Percentiles rank a stretch among this genome's conserved stretches.
These are phyloP conservation scores for Archocentrus centrarchus DNA, from an alignment of 2,113 vertebrate species.

Conservation along the genomic window DNA sequence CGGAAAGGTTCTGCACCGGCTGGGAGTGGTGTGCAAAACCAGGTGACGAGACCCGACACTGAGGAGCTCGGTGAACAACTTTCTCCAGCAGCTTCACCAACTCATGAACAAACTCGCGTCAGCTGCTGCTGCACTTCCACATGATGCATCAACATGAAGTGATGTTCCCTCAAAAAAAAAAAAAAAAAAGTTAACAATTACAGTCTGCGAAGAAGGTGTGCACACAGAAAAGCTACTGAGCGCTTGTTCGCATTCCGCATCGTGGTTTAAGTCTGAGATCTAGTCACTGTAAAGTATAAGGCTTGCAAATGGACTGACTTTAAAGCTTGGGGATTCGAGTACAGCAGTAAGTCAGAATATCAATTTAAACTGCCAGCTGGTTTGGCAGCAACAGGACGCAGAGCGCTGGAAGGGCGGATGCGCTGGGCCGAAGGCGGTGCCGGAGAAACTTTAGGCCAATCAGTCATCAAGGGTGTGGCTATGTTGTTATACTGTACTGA, in stretches of 20 bases:
- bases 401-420: slow-evolving; percentile 46
- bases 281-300: not conserved
- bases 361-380: slow-evolving; percentile 49
- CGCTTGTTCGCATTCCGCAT: slow-evolving; percentile 30
- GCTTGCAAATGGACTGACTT: slow-evolving; percentile 4
- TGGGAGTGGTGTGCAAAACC: slow-evolving; percentile 23
- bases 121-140: slow-evolving; percentile 17
- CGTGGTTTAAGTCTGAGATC: not conserved
- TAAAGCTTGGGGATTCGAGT: slow-evolving; percentile 3
- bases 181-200: slow-evolving; percentile 34
- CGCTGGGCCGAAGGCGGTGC: slow-evolving; percentile 58
- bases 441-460: slow-evolving; percentile 81
- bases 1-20: slow-evolving; percentile 19
- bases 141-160: slow-evolving; percentile 2
- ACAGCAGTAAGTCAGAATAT: not conserved
- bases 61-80: not conserved
- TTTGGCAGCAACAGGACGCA: slow-evolving; percentile 65
- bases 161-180: not conserved
- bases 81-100: slow-evolving; percentile 17
- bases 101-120: slow-evolving; percentile 1
- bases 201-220: slow-evolving; percentile 25
- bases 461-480: slow-evolving; percentile 62
- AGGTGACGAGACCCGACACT: slow-evolving; percentile 41
- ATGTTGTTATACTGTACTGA: not conserved
- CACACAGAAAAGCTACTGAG: not conserved